Base-by-base conservation (phyloP, 2,113 vertebrate genomes). In the Calonectris borealis region DNA sequence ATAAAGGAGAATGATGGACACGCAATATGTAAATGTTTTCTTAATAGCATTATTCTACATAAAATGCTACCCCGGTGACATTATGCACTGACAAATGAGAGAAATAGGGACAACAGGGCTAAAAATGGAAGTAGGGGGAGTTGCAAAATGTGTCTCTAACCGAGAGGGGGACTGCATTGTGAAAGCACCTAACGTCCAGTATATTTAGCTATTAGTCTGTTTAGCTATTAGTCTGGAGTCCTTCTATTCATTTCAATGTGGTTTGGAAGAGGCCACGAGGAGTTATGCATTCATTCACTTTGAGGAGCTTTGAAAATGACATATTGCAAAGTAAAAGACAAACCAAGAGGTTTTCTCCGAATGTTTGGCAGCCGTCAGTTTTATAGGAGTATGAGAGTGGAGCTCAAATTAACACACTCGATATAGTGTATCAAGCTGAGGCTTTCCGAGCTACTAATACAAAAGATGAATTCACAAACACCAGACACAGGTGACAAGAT, bases 401-500 rank as follows among this genome's bases (percentile, higher is more conserved):
- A 88, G 83, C 68, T 64, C 48, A 40, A 68, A 90, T 78, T 81
- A 91, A 83, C 64, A 49, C 85, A 3, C 24, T 26, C 19, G n/a
- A 73, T 70, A 21, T 11, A 60, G 32, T 4, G 10, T 8, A 21
- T 31, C 51, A 70, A 71, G 48, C 71, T 10, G 24, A 49, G 71
- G 72, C 85, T 94, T 88, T 94, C 65, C 5, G 11, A 88, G 83
- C 68, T 75, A 31, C 83, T 92, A 58, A 84, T 42, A 79, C 66
- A 88, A 82, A 87, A 91, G 76, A 84, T 52, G 80, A 71, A 84
- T 88, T 85, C 57, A 81, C 85, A 66, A 86, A 73, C 83, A 62
- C 31, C 54, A 93, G 92, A 58, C 72, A 34, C 62, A 75, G 88
- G 85, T 92, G 90, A 95, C 95, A 85, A 93, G 91, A 80, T 86